Base-by-base conservation (phyloP, 1,140 invertebrate genomes). In the Drosophila ironensis region DNA sequence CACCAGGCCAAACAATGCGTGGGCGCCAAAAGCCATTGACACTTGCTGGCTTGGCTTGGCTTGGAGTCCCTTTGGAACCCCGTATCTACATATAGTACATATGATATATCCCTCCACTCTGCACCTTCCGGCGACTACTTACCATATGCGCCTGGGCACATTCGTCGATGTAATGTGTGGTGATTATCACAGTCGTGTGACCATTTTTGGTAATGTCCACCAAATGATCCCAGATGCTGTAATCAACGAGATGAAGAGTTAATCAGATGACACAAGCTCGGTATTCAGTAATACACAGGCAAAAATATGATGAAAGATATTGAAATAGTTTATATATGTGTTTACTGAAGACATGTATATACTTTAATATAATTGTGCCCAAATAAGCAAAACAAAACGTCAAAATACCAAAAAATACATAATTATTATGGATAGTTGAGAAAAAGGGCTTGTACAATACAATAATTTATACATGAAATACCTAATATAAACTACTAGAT, bases 101-200 rank as follows among this genome's bases (percentile, higher is more conserved):
- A n/a, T n/a, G n/a, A n/a, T n/a, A n/a, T n/a, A n/a, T n/a, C n/a
- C n/a, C n/a, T n/a, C n/a, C n/a, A n/a, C n/a, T n/a, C n/a, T n/a
- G n/a, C n/a, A n/a, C n/a, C n/a, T n/a, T 53, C 30, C n/a, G 25
- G 6, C 28, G 0, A 22, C 76, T 44, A 92, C 92, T 93, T 91
- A 94, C 93, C 73, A 95, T 93, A 81, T 93, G 92, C 7, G 97
- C 97, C 91, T 98, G 97, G 61, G 97, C 93, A 1, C 98, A 98
- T 90, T 99, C 98, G 89, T 99, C 98, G 56, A 99, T 98, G 86
- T 99, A 99, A 91, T 99, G 98, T 7, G 98, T 99, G 1, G 98
- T 99, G 52, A 99, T 98, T 54, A 99, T 98, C 25, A 99, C 96
- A 6, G 98, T 99, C 14, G 95, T 97, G 57, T 93, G 93, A n/a